Base-by-base conservation (phyloP, 2,888 invertebrate genomes). In the Cosmia trapezina region DNA sequence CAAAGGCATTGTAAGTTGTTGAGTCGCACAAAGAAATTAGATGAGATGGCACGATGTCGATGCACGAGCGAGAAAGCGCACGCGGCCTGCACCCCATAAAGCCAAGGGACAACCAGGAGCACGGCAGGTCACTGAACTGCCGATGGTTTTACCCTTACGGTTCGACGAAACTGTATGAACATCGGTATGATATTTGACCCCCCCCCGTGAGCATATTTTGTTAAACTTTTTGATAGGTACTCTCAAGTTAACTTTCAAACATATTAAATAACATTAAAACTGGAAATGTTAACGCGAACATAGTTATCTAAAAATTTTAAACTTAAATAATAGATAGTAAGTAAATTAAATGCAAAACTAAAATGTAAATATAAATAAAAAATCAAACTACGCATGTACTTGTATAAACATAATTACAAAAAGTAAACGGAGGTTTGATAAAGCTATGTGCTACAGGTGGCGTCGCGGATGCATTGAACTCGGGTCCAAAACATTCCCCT, bases 101-200 rank as follows among this genome's bases (percentile, higher is more conserved):
- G 92, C 89, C 91, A 93, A 91, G 93, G 94, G 94, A 93, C 92
- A 87, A 89, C 82, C 78, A 78, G 89, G 89, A 90, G 89, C 89
- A 90, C 80, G 86, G 85, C 92, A 91, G 95, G 95, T 95, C 95
- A 95, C 85, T 93, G 95, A 95, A 94, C 95, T 88, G 86, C 85
- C 89, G 83, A 88, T 89, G 89, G 89, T 89, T 91, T 89, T 89
- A 91, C 91, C 93, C 92, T 86, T 89, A 89, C 86, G 78, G 84
- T 84, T 85, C 84, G 84, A 83, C 80, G 86, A 87, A 83, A 87
- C 87, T 74, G 84, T 81, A 82, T 68, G 60, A 68, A 84, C 83
- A 74, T 79, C 81, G 69, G 53, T 68, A 84, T 86, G 75, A 83
- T 76, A 86, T 83, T 73, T 73, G 81, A 80, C 86, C 86, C 84